Conservation (phyloP, 2,888 invertebrate species). For the Linyphia triangularis region DNA sequence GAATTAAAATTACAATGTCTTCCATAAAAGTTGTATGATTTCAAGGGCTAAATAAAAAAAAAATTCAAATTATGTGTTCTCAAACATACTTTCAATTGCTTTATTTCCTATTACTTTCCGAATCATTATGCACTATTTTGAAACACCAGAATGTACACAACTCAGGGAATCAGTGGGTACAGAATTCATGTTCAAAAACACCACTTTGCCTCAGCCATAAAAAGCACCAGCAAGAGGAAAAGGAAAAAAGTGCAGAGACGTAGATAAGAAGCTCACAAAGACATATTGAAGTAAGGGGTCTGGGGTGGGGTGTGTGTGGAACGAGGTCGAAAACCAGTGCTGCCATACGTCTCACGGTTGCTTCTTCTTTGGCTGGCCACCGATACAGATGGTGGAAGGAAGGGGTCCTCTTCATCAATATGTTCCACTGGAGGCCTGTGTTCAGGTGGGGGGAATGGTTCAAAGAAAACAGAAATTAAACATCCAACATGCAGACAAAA, state of each 20-base stretch:
- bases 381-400: slow-evolving; percentile 72
- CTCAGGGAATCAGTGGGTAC: too few relatives aligned
- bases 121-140: too few relatives aligned
- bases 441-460: slow-evolving; percentile 14
- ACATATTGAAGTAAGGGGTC: slow-evolving; percentile 77
- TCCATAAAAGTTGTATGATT: too few relatives aligned
- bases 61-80: too few relatives aligned
- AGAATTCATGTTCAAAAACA: neutral
- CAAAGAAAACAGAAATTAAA: slow-evolving; percentile 40
- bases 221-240: slow-evolving; percentile 33
- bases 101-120: too few relatives aligned
- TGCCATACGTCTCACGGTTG: slow-evolving; percentile 75
- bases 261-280: slow-evolving; percentile 73
- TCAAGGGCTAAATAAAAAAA: too few relatives aligned
- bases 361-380: slow-evolving; percentile 36
- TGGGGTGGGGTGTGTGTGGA: slow-evolving; percentile 77
- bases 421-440: slow-evolving; percentile 66
- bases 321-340: slow-evolving; percentile 74
- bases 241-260: slow-evolving; percentile 56
- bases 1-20: too few relatives aligned
- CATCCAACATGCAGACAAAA: slow-evolving; percentile 22
- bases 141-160: too few relatives aligned
- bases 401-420: slow-evolving; percentile 75
- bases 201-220: slow-evolving; percentile 17
- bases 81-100: too few relatives aligned